A percentile compares a stretch with the other conserved stretches of the same genome.
phyloP scores from a whole-genome alignment of 2,888 invertebrate genomes.

The Nephrotoma flavescens region DNA sequence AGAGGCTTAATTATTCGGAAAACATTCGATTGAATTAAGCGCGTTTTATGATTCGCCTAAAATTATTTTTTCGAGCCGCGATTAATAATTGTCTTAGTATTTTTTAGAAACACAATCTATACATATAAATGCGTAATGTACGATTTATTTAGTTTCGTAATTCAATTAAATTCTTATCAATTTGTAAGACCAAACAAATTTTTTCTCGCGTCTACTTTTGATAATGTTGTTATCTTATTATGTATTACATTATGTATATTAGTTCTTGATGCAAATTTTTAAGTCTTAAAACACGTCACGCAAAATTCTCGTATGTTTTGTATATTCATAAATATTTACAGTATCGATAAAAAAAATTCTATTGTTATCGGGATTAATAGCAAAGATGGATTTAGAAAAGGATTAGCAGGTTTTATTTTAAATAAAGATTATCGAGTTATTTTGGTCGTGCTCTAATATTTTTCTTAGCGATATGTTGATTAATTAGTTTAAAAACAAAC shows the following conservation, averaged over 20 bases:
- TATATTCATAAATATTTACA: background rate
- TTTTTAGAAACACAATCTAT: too few relatives aligned
- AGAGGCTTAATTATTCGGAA: background rate
- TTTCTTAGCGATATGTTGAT: background rate
- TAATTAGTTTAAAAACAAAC: too few relatives aligned
- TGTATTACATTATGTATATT: background rate
- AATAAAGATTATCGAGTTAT: background rate
- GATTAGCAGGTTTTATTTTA: background rate
- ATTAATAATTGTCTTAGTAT: too few relatives aligned
- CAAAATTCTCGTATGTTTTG: background rate
- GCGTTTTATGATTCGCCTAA: too few relatives aligned
- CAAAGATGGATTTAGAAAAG: background rate
- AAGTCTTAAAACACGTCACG: background rate
- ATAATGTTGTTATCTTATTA: background rate
- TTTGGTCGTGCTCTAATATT: background rate
- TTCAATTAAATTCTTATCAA: background rate
- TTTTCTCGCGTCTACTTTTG: background rate
- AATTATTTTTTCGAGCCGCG: too few relatives aligned
- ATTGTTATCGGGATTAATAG: background rate
- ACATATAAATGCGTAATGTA: too few relatives aligned
- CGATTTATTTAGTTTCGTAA: background rate
- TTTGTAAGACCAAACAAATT: background rate
- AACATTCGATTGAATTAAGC: background rate
- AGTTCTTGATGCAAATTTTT: background rate
- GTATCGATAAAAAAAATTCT: background rate